phyloP scores from a whole-genome alignment of 2,113 vertebrate genomes.

The Zosterops japonicus region DNA sequence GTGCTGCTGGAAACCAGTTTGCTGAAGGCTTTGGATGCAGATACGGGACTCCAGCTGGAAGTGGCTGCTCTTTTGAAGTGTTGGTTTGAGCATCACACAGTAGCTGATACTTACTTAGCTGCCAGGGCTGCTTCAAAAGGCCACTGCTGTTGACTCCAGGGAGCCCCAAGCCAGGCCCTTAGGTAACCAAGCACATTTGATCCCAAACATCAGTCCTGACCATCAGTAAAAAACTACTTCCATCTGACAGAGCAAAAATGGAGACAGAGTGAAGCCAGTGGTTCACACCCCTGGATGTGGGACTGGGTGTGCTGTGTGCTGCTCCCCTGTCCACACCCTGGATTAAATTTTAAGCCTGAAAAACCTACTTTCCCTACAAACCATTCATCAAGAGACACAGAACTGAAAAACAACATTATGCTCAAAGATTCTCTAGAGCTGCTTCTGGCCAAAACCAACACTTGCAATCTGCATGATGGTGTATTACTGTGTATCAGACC shows the following conservation, averaged over 20 bases:
- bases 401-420: neutral
- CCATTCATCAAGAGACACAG: neutral
- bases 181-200: neutral
- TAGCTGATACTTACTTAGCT: neutral
- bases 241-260: neutral
- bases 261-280: neutral
- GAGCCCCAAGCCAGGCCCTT: neutral
- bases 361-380: neutral
- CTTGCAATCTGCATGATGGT: neutral
- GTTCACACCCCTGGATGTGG: neutral
- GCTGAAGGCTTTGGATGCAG: neutral
- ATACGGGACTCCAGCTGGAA: neutral
- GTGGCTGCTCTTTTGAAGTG: neutral
- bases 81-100: accelerated
- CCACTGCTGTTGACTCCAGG: neutral
- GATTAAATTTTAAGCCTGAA: neutral
- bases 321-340: neutral
- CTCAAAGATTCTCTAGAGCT: neutral
- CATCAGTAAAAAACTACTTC: neutral
- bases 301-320: neutral
- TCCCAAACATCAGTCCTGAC: neutral
- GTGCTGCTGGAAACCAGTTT: neutral
- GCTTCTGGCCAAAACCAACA: neutral
- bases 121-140: neutral
- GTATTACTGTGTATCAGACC: neutral